Evolutionary conservation across 2,797 vertebrate genomes (phyloP).

Genomic region (Poeciliopsis gracilis): DNA sequence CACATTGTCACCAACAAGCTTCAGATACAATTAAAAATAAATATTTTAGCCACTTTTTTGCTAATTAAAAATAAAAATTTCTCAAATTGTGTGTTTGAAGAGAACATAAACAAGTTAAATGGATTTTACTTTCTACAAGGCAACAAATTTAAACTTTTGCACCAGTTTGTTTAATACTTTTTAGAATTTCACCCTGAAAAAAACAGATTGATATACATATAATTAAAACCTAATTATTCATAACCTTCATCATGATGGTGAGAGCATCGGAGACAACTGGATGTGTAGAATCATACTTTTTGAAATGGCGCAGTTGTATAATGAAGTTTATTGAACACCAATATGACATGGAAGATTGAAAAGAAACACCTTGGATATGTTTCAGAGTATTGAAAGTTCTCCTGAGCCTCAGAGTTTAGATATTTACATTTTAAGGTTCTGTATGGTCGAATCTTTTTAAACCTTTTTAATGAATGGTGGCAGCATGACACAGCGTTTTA

Average conservation of each 20-base stretch:
- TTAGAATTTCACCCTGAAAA: neutral
- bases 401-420: neutral
- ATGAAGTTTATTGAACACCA: conserved; percentile 1
- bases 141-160: neutral
- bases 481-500: neutral
- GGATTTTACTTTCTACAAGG: neutral
- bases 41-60: neutral
- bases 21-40: neutral
- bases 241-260: neutral
- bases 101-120: neutral
- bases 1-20: neutral
- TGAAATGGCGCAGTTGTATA: conserved; percentile 1
- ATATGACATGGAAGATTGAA: neutral
- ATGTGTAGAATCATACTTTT: neutral
- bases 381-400: neutral
- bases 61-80: neutral
- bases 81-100: neutral
- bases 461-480: neutral
- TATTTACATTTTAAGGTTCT: neutral
- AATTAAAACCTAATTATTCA: neutral
- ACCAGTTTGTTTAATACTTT: neutral
- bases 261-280: neutral
- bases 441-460: neutral
- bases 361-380: neutral
- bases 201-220: neutral